Evolutionary conservation across 2,797 vertebrate species (phyloP).

Genomic region (Phataginus tricuspis): DNA sequence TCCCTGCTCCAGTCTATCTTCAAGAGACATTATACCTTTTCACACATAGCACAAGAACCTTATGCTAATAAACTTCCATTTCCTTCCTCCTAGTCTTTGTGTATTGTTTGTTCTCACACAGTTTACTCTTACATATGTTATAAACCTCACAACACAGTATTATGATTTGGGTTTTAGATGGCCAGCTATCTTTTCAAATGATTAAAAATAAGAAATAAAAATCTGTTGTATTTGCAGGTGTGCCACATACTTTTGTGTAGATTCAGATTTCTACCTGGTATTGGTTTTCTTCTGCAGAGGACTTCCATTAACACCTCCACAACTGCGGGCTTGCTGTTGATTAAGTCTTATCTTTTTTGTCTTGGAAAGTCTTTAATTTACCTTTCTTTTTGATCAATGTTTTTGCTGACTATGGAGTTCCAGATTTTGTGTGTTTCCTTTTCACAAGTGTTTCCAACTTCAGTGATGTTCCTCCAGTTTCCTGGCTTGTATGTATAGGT

Average conservation of each 20-base stretch:
- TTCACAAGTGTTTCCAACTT: background rate
- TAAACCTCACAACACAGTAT: background rate
- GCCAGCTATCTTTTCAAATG: background rate
- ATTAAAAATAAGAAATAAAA: background rate
- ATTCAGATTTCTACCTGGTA: background rate
- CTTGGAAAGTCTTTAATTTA: background rate
- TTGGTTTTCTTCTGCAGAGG: background rate
- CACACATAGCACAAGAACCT: background rate
- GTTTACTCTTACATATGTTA: background rate
- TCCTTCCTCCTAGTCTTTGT: background rate
- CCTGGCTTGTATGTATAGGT: background rate
- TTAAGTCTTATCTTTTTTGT: background rate
- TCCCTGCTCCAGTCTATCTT: background rate
- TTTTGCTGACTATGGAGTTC: background rate
- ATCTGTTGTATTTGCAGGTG: background rate
- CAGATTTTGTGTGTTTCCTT: background rate
- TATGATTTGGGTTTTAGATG: constrained; percentile 14
- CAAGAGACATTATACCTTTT: background rate
- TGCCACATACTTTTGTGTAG: background rate
- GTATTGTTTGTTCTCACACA: too few species aligned
- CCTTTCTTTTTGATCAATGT: background rate
- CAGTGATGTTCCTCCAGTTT: background rate
- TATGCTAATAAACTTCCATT: background rate
- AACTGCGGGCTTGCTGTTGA: background rate
- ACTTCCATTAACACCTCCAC: background rate